These are phyloP conservation scores for Phalacrocorax pelagicus DNA, from an alignment of 2,113 vertebrate species.

Conservation along the genomic window DNA sequence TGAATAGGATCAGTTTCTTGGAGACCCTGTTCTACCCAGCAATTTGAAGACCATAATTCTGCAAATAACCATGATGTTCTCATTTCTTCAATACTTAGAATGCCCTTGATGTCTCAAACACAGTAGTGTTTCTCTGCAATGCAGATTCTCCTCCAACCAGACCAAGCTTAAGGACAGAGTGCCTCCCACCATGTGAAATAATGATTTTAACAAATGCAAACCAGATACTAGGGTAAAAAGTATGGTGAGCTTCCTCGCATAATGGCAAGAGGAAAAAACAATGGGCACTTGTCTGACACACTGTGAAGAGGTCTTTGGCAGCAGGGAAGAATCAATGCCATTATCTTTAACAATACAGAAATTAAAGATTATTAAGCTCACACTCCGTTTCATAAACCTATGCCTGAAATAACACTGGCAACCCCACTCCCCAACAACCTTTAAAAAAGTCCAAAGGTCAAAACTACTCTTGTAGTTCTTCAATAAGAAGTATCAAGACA, in stretches of 20 bases:
- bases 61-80: background rate
- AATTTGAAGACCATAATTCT: background rate
- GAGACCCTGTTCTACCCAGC: background rate
- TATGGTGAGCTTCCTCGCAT: background rate
- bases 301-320: background rate
- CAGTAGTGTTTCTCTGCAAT: background rate
- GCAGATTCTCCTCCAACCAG: background rate
- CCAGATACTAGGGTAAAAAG: background rate
- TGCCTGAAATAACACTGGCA: background rate
- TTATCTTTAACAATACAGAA: background rate
- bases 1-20: background rate
- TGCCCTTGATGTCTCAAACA: background rate
- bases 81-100: background rate
- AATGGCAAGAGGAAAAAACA: background rate
- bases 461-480: background rate
- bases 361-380: background rate
- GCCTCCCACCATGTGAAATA: background rate
- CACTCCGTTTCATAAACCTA: background rate
- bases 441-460: background rate
- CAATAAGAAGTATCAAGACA: background rate
- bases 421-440: background rate
- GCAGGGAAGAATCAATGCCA: background rate
- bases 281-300: background rate
- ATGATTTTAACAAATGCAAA: background rate
- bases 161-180: background rate